Evolutionary conservation across 2,888 invertebrate species (phyloP), one percentile per base, ranked within the genome.

Genomic region (Ochropleura plecta): DNA sequence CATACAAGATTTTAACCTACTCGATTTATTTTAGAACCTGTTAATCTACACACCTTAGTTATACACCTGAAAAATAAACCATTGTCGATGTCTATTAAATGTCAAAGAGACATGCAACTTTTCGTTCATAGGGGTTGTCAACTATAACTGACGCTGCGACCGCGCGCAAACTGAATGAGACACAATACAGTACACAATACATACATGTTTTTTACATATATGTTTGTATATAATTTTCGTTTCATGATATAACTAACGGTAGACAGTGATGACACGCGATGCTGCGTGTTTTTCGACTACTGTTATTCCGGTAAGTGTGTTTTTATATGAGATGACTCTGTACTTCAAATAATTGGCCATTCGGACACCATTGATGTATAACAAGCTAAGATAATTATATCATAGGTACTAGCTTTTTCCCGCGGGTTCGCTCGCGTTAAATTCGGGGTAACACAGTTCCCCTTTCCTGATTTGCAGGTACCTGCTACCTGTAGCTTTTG

Each of bases 161-260:
- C n/a, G n/a, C n/a, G n/a, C n/a, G n/a, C n/a, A n/a, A n/a, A n/a
- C n/a, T n/a, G n/a, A n/a, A n/a, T n/a, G n/a, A n/a, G n/a, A n/a
- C n/a, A n/a, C n/a, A n/a, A n/a, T n/a, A n/a, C n/a, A n/a, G n/a
- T n/a, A n/a, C n/a, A n/a, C n/a, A n/a, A n/a, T n/a, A n/a, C n/a
- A n/a, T n/a, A n/a, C n/a, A n/a, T n/a, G n/a, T n/a, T n/a, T n/a
- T n/a, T n/a, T n/a, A n/a, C n/a, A n/a, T n/a, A n/a, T 30, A 30
- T 30, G 30, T 30, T 30, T 72, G 53, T 30, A 60, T 46, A 75
- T 78, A 79, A 77, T 84, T 80, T 66, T 65, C 63, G 62, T 65
- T 63, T 68, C 75, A 73, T 81, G 72, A 84, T 68, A 73, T 62
- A 59, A 62, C 20, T 79, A 83, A 85, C 86, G 82, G 79, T 86